Conservation (phyloP, 2,888 invertebrate species). For the Epistrophe eligans region DNA sequence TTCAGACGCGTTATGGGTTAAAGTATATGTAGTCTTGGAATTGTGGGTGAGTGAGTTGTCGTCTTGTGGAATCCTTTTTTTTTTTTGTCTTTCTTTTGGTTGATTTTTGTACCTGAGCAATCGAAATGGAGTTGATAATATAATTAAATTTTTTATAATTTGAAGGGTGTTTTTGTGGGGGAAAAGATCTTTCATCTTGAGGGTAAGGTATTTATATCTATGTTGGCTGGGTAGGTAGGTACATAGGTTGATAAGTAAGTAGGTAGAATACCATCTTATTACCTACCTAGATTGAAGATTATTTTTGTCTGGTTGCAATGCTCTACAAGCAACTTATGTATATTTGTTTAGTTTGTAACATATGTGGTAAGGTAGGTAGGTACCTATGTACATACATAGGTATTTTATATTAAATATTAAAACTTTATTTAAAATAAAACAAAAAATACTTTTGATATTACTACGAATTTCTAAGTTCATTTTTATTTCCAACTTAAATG, state of each 20-base stretch:
- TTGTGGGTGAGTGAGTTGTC: conserved; percentile 48
- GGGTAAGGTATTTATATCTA: background rate
- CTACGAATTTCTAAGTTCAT: too few relatives aligned
- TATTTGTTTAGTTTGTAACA: background rate
- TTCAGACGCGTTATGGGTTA: conserved; percentile 68
- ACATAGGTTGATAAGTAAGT: background rate
- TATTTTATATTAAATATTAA: too few relatives aligned
- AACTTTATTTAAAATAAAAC: too few relatives aligned
- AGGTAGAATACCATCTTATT: too few relatives aligned
- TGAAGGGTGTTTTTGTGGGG: background rate
- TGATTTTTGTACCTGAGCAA: conserved; percentile 48
- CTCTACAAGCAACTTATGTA: background rate
- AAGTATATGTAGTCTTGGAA: conserved; percentile 25
- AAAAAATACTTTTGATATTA: too few relatives aligned
- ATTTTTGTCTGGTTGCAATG: background rate
- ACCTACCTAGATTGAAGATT: background rate
- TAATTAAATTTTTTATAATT: conserved; percentile 16
- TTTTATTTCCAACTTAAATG: too few relatives aligned
- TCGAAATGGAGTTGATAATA: conserved; percentile 36
- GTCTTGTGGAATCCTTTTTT: conserved; percentile 36
- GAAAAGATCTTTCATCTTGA: background rate
- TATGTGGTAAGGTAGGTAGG: too few relatives aligned
- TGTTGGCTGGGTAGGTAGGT: background rate
- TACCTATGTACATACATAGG: too few relatives aligned
- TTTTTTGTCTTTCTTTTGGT: conserved; percentile 17